These are phyloP conservation scores for Yponomeuta sedellus DNA, from an alignment of 2,888 invertebrate species.

Conservation along the genomic window DNA sequence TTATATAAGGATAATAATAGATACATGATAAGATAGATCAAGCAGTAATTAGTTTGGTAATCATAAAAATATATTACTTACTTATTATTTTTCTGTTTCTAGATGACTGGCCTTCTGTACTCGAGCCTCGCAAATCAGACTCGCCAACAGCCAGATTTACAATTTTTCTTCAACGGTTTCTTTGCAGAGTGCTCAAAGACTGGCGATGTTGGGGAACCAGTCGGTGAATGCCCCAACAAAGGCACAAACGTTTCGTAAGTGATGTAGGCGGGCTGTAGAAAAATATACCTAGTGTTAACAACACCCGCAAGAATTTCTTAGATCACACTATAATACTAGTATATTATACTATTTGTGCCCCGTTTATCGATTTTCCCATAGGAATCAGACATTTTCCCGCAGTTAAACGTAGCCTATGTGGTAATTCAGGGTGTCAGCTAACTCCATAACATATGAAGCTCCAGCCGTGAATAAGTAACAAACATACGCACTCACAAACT, in stretches of 20 bases:
- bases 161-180: constrained; percentile 80
- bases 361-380: too few species aligned
- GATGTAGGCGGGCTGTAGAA: constrained; percentile 25
- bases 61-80: neutral
- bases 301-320: too few species aligned
- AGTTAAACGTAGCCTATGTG: too few species aligned
- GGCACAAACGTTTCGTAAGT: constrained; percentile 46
- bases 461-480: too few species aligned
- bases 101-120: constrained; percentile 76
- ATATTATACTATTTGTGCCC: too few species aligned
- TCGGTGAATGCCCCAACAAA: constrained; percentile 31
- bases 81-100: constrained; percentile 4
- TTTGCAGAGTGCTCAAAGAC: constrained; percentile 67
- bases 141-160: constrained; percentile 77
- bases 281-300: neutral
- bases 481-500: too few species aligned
- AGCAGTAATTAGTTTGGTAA: neutral
- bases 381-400: too few species aligned
- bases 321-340: neutral
- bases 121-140: constrained; percentile 74
- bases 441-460: too few species aligned
- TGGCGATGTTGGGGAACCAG: constrained; percentile 51
- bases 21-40: neutral
- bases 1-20: neutral
- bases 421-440: too few species aligned